Evolutionary conservation across 2,113 vertebrate genomes (phyloP).

Genomic region (Canis aureus): DNA sequence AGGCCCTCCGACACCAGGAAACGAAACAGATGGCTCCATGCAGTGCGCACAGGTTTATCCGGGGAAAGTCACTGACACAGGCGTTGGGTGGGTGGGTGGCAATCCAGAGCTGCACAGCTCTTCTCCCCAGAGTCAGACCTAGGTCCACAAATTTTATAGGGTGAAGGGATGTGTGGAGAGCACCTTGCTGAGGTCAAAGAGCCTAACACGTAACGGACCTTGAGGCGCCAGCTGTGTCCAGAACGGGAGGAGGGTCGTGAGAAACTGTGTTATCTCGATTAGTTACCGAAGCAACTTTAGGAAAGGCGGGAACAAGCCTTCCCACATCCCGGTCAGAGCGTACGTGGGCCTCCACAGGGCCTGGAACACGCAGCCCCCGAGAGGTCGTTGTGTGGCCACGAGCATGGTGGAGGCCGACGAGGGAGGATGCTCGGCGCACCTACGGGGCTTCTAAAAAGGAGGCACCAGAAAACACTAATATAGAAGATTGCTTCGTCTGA

Average conservation of each 20-base stretch:
- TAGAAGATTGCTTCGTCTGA: background rate
- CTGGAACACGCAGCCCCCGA: background rate
- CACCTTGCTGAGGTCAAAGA: background rate
- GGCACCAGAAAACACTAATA: background rate
- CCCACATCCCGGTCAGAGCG: background rate
- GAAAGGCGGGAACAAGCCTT: background rate
- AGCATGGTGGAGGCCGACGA: background rate
- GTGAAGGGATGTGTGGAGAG: background rate
- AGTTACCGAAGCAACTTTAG: background rate
- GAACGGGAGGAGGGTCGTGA: background rate
- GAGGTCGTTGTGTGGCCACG: background rate
- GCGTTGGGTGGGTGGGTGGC: fast-evolving
- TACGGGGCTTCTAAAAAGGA: background rate
- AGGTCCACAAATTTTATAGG: background rate
- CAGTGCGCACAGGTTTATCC: background rate
- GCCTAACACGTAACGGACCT: background rate
- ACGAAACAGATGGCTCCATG: background rate
- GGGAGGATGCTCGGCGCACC: background rate
- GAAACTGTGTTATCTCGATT: background rate
- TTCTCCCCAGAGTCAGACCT: background rate
- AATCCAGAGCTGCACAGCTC: background rate
- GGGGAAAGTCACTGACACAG: background rate
- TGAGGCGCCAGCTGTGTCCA: background rate
- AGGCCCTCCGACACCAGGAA: background rate
- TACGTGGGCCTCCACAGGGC: background rate